Evolutionary conservation across 2,113 vertebrate species (phyloP).

Genomic region (Rhinichthys klamathensis): DNA sequence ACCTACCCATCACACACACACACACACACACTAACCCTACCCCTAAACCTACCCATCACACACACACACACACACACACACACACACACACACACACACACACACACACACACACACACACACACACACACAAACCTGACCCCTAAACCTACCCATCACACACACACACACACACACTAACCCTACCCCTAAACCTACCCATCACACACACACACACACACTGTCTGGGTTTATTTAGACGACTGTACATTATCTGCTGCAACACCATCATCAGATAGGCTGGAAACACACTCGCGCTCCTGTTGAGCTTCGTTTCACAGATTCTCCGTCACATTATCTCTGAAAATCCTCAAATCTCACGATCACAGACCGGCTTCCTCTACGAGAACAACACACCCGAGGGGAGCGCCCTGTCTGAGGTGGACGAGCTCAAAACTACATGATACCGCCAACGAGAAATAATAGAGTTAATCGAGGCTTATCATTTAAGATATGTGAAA

Average conservation of each 20-base stretch:
- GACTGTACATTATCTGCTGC: not conserved
- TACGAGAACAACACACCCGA: slow-evolving; percentile 19
- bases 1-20: too few relatives aligned
- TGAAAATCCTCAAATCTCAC: not conserved
- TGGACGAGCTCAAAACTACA: slow-evolving; percentile 24
- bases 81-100: too few relatives aligned
- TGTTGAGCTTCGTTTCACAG: too few relatives aligned
- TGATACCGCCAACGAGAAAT: not conserved
- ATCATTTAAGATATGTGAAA: not conserved
- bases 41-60: too few relatives aligned
- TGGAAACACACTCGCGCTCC: not conserved
- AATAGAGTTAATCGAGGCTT: not conserved
- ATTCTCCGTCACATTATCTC: not conserved
- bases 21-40: too few relatives aligned
- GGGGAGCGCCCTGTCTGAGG: slow-evolving; percentile 1
- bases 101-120: too few relatives aligned
- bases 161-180: too few relatives aligned
- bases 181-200: too few relatives aligned
- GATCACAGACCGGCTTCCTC: slow-evolving; percentile 11
- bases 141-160: too few relatives aligned
- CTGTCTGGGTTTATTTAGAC: not conserved
- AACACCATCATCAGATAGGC: not conserved
- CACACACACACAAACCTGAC: too few relatives aligned
- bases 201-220: too few relatives aligned
- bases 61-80: too few relatives aligned